These are phyloP conservation scores for Gari tellinella DNA, from an alignment of 2,888 invertebrate genomes.

Conservation along the genomic window DNA sequence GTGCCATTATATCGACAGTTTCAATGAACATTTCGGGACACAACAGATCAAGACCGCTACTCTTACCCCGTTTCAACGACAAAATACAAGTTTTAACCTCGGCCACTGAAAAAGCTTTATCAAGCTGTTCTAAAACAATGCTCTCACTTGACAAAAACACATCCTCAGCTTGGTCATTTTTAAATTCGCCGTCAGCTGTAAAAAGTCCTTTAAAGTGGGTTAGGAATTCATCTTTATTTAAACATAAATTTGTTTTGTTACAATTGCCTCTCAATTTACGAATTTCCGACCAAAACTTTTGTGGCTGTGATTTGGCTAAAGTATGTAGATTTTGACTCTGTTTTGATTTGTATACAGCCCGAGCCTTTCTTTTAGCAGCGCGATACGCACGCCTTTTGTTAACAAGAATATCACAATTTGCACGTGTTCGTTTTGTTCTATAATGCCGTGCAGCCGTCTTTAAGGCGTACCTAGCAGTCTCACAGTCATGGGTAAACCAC, in stretches of 20 bases:
- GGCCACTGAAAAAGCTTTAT: not conserved
- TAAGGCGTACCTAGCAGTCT: not conserved
- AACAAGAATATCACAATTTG: not conserved
- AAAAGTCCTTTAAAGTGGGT: too few species aligned
- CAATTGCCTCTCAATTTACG: not conserved
- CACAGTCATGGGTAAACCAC: not conserved
- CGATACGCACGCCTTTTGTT: not conserved
- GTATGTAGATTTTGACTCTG: not conserved
- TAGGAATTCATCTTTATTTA: not conserved
- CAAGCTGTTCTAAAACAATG: not conserved
- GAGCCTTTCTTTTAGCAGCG: not conserved
- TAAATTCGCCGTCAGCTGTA: too few species aligned
- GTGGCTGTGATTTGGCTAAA: not conserved
- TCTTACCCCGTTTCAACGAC: conserved; percentile 1
- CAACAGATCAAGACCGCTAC: conserved; percentile 3
- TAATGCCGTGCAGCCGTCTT: not conserved
- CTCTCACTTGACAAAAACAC: too few species aligned
- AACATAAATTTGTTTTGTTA: not conserved
- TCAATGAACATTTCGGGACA: conserved; percentile 10
- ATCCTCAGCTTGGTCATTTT: too few species aligned
- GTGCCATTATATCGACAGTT: not conserved
- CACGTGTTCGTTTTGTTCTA: not conserved
- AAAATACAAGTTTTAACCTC: conserved; percentile 1
- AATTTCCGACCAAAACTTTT: not conserved
- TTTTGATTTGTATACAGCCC: not conserved